Evolutionary conservation across 2,113 vertebrate species (phyloP).

Genomic region (Eurystomus gularis): DNA sequence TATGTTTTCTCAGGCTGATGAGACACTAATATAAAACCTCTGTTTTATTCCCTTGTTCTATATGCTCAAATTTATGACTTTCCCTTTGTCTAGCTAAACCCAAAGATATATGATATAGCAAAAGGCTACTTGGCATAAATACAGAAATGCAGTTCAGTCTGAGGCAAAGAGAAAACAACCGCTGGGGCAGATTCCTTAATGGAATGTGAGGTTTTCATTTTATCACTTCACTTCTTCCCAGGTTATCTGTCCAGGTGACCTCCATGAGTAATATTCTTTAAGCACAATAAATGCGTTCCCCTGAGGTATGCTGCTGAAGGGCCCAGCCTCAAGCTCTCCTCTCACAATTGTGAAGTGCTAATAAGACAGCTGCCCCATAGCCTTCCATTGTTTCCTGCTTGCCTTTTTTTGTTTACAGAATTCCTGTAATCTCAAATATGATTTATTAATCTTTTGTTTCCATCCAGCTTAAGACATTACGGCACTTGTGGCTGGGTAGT

Average conservation of each 20-base stretch:
- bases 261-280: background rate
- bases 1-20: background rate
- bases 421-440: background rate
- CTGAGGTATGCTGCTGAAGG: background rate
- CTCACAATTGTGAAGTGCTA: background rate
- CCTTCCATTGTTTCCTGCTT: background rate
- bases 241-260: background rate
- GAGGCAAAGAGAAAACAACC: background rate
- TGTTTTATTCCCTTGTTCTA: slow-evolving; percentile 15
- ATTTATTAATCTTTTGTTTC: background rate
- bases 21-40: background rate
- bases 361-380: background rate
- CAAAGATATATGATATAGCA: background rate
- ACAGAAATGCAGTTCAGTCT: background rate
- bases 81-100: background rate
- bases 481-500: background rate
- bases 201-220: background rate
- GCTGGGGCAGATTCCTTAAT: background rate
- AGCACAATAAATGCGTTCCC: background rate
- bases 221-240: background rate
- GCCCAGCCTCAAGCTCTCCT: background rate
- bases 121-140: slow-evolving; percentile 24
- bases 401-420: background rate
- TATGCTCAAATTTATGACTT: slow-evolving; percentile 42
- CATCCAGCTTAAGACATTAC: background rate